phyloP scores from a whole-genome alignment of 92 coral and sea anemone species.

The Umimayanthus kanabou region DNA sequence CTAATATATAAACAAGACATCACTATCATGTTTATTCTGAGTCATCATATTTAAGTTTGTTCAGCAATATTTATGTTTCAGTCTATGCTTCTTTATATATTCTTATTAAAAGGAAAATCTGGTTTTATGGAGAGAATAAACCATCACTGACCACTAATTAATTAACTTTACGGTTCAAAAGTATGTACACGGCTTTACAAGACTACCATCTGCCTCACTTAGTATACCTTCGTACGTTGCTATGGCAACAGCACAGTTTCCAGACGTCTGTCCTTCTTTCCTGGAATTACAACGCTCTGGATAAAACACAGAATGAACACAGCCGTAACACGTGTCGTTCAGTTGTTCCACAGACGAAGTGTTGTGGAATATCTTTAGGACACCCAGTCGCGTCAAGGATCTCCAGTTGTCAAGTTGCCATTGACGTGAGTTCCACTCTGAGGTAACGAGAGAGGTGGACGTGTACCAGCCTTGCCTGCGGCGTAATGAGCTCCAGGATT shows the following conservation, averaged over 20 bases:
- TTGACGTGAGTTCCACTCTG: constrained; percentile 55
- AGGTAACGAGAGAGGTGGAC: constrained; percentile 41
- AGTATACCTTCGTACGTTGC: constrained; percentile 64
- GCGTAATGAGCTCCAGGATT: not conserved
- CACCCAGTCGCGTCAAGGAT: constrained; percentile 42
- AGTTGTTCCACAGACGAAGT: constrained; percentile 42
- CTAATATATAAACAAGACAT: too few relatives aligned
- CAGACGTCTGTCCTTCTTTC: not conserved
- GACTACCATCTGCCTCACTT: too few relatives aligned
- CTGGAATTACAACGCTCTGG: constrained; percentile 54
- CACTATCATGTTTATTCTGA: too few relatives aligned
- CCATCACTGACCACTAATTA: too few relatives aligned
- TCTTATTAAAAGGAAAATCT: too few relatives aligned
- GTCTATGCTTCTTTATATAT: too few relatives aligned
- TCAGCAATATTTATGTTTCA: too few relatives aligned
- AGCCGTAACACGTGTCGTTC: constrained; percentile 50
- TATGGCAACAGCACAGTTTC: constrained; percentile 52
- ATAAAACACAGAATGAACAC: constrained; percentile 56
- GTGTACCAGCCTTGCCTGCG: constrained; percentile 68
- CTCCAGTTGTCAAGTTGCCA: constrained; percentile 76
- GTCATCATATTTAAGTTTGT: too few relatives aligned
- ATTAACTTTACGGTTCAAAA: too few relatives aligned
- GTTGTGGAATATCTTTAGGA: constrained; percentile 43
- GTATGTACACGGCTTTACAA: too few relatives aligned
- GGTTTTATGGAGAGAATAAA: too few relatives aligned